These are phyloP conservation scores for Goniozus legneri DNA, from an alignment of 1,140 invertebrate species.

Conservation along the genomic window DNA sequence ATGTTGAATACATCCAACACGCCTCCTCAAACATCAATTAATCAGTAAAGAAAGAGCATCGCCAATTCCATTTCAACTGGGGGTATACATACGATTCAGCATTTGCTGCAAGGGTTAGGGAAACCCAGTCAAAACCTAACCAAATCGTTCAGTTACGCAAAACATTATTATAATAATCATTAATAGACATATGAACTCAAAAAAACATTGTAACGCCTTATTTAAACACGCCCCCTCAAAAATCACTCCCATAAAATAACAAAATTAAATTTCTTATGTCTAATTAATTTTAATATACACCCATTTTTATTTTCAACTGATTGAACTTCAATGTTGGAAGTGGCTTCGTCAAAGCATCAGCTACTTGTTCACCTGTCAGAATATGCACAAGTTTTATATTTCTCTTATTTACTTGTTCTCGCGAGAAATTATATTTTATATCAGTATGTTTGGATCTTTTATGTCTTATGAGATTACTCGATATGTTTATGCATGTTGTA, in stretches of 20 bases:
- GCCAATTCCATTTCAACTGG: too few relatives aligned
- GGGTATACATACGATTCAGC: too few relatives aligned
- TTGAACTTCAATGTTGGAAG: not conserved
- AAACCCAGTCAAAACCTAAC: too few relatives aligned
- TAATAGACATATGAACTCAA: too few relatives aligned
- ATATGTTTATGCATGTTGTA: conserved; percentile 36
- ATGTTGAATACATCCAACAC: too few relatives aligned
- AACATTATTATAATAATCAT: too few relatives aligned
- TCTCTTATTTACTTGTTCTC: conserved; percentile 18
- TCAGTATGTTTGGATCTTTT: conserved; percentile 32
- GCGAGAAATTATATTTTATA: conserved; percentile 25
- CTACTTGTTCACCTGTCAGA: conserved; percentile 19
- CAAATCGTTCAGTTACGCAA: too few relatives aligned
- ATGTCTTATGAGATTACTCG: conserved; percentile 36
- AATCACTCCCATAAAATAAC: not conserved
- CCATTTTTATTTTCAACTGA: not conserved
- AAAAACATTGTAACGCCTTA: too few relatives aligned
- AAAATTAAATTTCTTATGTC: not conserved
- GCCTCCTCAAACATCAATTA: too few relatives aligned
- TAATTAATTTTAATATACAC: not conserved
- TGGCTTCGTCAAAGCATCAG: conserved; percentile 30
- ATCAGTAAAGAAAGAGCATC: too few relatives aligned
- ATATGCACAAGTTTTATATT: conserved; percentile 19
- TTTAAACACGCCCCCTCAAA: not conserved
- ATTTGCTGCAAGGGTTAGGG: too few relatives aligned